Percentiles rank a stretch among this genome's conserved stretches.
phyloP scores from a whole-genome alignment of 2,113 vertebrate species.

The Hemibagrus wyckioides region DNA sequence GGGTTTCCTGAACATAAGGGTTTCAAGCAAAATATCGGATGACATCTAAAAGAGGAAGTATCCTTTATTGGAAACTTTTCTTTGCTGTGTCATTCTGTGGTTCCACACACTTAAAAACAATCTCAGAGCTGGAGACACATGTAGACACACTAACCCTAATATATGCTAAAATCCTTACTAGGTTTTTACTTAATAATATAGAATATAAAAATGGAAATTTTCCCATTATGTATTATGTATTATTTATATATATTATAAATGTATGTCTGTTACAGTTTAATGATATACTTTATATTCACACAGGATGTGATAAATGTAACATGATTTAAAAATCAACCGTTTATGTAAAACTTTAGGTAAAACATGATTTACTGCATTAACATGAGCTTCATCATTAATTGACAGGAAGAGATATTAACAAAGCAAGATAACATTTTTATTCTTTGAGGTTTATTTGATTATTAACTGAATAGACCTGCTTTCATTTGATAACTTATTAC shows the following conservation, averaged over 20 bases:
- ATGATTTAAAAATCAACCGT: not conserved
- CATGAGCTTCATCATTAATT: not conserved
- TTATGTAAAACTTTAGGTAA: not conserved
- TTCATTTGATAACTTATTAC: not conserved
- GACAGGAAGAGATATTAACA: not conserved
- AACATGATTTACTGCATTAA: not conserved
- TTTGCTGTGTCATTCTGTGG: constrained; percentile 69
- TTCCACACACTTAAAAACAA: constrained; percentile 35
- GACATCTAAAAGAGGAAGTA: constrained; percentile 64
- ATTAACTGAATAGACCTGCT: not conserved
- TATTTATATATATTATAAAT: not conserved
- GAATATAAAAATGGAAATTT: not conserved
- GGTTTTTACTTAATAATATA: not conserved
- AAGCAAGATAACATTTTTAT: not conserved
- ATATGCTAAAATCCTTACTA: not conserved
- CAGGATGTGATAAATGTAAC: not conserved
- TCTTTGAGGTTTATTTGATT: not conserved
- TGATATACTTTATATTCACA: not conserved
- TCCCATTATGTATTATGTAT: not conserved
- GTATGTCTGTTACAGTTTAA: not conserved
- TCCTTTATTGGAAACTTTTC: constrained; percentile 48
- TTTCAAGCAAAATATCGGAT: constrained; percentile 69
- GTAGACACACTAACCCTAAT: not conserved
- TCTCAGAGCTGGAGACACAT: not conserved
- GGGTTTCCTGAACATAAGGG: constrained; percentile 50